Conservation (phyloP, 2,113 vertebrate genomes). For the Jaculus jaculus region DNA sequence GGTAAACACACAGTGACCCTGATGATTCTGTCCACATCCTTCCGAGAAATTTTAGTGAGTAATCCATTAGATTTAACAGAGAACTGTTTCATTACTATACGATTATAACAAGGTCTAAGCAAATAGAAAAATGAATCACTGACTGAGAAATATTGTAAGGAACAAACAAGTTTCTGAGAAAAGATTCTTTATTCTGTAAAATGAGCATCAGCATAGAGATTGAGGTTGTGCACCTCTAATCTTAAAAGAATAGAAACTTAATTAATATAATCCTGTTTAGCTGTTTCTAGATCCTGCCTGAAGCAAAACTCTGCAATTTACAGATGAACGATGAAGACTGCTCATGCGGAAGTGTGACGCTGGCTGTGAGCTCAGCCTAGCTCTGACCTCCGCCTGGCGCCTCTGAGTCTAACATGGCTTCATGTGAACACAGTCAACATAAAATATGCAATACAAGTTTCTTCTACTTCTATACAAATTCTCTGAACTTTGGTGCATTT, state of each 20-base stretch:
- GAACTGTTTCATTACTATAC: not conserved
- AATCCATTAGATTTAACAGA: not conserved
- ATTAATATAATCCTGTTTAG: not conserved
- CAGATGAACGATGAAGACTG: rapidly evolving
- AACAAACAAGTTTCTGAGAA: not conserved
- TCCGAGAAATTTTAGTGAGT: not conserved
- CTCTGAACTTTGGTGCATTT: not conserved
- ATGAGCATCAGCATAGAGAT: not conserved
- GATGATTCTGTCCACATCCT: rapidly evolving
- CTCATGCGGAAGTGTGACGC: no score
- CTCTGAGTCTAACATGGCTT: not conserved
- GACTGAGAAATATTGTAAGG: no score
- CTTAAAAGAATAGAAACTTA: not conserved
- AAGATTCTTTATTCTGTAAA: not conserved
- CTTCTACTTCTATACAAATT: not conserved
- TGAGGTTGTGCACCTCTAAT: not conserved
- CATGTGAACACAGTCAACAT: not conserved
- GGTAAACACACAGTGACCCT: not conserved
- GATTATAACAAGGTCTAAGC: not conserved
- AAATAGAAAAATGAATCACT: not conserved
- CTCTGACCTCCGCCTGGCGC: not conserved
- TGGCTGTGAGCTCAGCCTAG: not conserved
- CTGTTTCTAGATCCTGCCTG: not conserved
- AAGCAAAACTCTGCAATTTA: not conserved
- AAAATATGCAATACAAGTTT: not conserved